Percentiles rank a stretch among this genome's conserved stretches.
Evolutionary conservation across 2,888 invertebrate genomes (phyloP).

Genomic region (Steromphala cineraria): DNA sequence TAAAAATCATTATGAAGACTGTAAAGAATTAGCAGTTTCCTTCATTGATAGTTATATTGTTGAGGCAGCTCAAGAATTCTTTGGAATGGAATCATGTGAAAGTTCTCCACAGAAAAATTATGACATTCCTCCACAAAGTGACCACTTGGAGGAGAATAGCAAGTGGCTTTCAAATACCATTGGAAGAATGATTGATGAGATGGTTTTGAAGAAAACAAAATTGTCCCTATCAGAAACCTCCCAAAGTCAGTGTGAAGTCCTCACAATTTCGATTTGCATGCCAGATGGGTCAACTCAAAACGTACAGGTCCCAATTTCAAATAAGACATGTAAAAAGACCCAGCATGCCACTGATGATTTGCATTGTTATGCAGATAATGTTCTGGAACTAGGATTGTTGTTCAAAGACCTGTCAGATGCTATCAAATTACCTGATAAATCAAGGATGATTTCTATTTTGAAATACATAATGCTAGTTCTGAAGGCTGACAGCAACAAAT

Average conservation of each 20-base stretch:
- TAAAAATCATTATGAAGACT: conserved; percentile 24
- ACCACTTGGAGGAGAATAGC: neutral
- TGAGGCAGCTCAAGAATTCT: conserved; percentile 24
- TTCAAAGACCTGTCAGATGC: neutral
- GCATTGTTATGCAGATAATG: neutral
- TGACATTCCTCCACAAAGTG: too few relatives aligned
- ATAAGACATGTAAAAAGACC: neutral
- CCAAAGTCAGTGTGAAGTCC: too few relatives aligned
- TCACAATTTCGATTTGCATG: too few relatives aligned
- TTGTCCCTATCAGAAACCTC: too few relatives aligned
- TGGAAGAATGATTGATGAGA: neutral
- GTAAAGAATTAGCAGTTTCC: too few relatives aligned
- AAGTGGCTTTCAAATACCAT: conserved; percentile 6
- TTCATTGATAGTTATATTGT: conserved; percentile 26
- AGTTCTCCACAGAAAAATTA: neutral
- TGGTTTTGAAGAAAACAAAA: neutral
- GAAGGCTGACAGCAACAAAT: neutral
- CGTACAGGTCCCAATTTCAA: neutral
- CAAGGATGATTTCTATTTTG: neutral
- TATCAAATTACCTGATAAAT: neutral
- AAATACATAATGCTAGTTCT: neutral
- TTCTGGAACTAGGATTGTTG: neutral
- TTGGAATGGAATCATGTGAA: conserved; percentile 20
- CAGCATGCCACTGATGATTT: neutral
- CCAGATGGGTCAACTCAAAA: too few relatives aligned